Percentiles rank a stretch among this genome's conserved stretches.
These are phyloP conservation scores for Lasiurus cinereus DNA, from an alignment of 2,113 vertebrate genomes.

Conservation along the genomic window DNA sequence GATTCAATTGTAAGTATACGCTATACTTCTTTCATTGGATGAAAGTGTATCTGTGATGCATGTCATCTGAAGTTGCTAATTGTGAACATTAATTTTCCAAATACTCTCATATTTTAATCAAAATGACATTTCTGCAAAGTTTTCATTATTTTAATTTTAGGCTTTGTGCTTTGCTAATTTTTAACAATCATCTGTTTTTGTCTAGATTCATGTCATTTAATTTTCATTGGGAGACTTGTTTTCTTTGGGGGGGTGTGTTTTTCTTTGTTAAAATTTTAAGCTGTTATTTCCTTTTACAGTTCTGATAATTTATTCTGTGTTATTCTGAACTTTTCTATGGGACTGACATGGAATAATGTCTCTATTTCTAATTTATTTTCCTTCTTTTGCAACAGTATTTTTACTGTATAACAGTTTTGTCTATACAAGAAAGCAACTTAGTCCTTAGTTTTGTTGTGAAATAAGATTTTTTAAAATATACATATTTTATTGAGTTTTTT, in stretches of 20 bases:
- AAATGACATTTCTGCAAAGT: constrained; percentile 56
- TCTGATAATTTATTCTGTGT: constrained; percentile 34
- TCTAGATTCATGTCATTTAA: constrained; percentile 60
- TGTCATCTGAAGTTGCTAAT: constrained; percentile 75
- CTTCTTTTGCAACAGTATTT: constrained; percentile 33
- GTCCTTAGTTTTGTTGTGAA: constrained; percentile 61
- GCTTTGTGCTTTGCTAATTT: constrained; percentile 62
- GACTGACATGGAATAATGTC: constrained; percentile 14
- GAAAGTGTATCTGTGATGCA: constrained; percentile 79
- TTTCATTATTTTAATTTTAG: constrained; percentile 65
- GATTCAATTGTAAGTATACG: constrained; percentile 84
- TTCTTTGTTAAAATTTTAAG: constrained; percentile 65
- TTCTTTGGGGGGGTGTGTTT: constrained; percentile 33
- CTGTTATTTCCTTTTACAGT: constrained; percentile 22
- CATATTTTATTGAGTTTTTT: too few relatives aligned
- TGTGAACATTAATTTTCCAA: constrained; percentile 68
- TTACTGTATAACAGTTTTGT: constrained; percentile 50
- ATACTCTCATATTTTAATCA: constrained; percentile 58
- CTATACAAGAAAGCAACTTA: constrained; percentile 31
- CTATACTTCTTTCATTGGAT: constrained; percentile 81
- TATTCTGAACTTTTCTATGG: constrained; percentile 57
- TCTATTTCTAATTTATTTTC: constrained; percentile 47
- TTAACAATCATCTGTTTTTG: constrained; percentile 56
- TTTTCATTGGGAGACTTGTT: constrained; percentile 61
- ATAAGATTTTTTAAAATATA: constrained; percentile 2